Conservation (phyloP, 1,140 invertebrate species). For the Matsumurasca onukii region DNA sequence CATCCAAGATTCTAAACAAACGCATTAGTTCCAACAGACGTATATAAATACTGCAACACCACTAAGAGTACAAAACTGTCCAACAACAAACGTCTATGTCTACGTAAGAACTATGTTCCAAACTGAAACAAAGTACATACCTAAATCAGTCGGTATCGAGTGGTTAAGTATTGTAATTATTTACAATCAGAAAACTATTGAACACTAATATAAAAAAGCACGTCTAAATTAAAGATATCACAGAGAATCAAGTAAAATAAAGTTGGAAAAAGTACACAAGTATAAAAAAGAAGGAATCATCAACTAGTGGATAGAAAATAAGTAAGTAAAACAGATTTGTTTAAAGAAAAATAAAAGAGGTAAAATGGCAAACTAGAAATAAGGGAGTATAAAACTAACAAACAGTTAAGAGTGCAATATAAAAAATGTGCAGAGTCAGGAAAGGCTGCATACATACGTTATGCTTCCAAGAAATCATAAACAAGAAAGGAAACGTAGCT, state of each 20-base stretch:
- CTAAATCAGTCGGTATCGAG: neutral
- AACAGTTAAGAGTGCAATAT: neutral
- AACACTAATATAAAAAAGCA: neutral
- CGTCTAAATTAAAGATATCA: constrained; percentile 21
- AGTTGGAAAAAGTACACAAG: neutral
- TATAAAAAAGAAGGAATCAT: neutral
- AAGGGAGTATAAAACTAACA: neutral
- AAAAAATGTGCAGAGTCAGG: neutral
- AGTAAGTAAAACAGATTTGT: neutral
- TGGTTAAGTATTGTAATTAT: constrained; percentile 24
- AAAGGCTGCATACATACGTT: too few relatives aligned
- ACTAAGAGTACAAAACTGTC: constrained; percentile 7
- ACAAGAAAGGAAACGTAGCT: neutral
- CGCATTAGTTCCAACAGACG: constrained; percentile 12
- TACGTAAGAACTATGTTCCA: neutral
- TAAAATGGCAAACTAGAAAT: neutral
- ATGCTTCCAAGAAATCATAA: neutral
- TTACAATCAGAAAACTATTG: neutral
- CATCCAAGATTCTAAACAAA: neutral
- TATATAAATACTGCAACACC: constrained; percentile 18
- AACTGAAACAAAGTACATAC: constrained; percentile 12
- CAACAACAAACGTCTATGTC: neutral
- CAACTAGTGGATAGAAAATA: neutral
- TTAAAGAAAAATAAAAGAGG: neutral
- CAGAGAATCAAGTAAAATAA: constrained; percentile 9